phyloP scores from a whole-genome alignment of 2,888 invertebrate genomes.

The Hydrotaea cyrtoneurina region DNA sequence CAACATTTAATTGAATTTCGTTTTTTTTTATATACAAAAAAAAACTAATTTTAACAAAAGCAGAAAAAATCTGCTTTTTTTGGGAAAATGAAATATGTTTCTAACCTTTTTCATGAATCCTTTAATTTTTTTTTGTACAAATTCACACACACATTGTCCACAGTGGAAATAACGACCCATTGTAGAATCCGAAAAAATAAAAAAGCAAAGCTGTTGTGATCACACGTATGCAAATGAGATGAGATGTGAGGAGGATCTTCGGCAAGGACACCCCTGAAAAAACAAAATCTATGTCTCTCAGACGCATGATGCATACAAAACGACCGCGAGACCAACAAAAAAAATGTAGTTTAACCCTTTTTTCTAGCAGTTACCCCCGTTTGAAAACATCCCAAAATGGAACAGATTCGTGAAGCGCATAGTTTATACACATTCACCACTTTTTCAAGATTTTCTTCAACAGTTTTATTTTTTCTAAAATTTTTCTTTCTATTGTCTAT shows the following conservation, averaged over 20 bases:
- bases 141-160: background rate
- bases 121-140: background rate
- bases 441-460: slow-evolving; percentile 12
- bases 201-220: slow-evolving; percentile 5
- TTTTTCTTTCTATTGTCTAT: background rate
- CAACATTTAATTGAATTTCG: background rate
- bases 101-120: background rate
- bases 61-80: slow-evolving; percentile 3
- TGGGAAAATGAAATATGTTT: background rate
- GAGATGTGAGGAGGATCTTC: slow-evolving; percentile 43
- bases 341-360: slow-evolving; percentile 38
- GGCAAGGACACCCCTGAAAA: slow-evolving; percentile 49
- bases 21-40: background rate
- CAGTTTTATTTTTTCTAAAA: no score
- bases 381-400: slow-evolving; percentile 41
- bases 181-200: background rate
- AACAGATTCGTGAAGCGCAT: slow-evolving; percentile 57
- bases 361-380: background rate
- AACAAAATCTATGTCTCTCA: background rate
- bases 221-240: slow-evolving; percentile 58
- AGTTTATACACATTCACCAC: slow-evolving; percentile 44
- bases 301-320: background rate
- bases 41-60: background rate
- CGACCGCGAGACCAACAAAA: slow-evolving; percentile 11
- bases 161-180: background rate